Evolutionary conservation across 2,797 vertebrate species (phyloP), one percentile per base, ranked within the genome.

Genomic region (Protonibea diacanthus): DNA sequence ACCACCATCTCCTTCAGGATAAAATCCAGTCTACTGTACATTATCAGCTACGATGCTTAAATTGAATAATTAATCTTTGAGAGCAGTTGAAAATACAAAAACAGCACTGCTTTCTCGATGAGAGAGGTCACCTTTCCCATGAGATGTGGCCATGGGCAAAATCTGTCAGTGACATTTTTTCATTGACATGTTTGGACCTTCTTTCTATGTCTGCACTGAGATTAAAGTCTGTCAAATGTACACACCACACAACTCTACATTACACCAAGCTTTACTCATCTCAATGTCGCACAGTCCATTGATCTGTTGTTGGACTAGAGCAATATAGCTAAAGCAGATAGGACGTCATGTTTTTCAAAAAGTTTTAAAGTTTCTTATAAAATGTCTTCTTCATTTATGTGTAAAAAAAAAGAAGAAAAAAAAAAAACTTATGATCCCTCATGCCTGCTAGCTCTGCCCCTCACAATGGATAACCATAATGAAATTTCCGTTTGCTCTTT

Each of bases 41-140:
- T 87, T 92, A 93, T 90, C 89, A 88, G 79, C 80, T 73, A 71
- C 70, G 61, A 71, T 20, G 71, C 76, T 87, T 73, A 88, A 92
- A 89, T 86, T 89, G 74, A 88, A 92, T 93, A 92, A 94, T 93
- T 94, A 83, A 93, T 94, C 90, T 92, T 82, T 65, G 73, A 74
- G 76, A 89, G 80, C 69, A 40, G 75, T 58, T 76, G 74, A 83
- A 85, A 91, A 86, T 78, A 86, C 58, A 57, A 80, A 86, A 84
- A 82, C 65, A 66, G 53, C 8, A 13, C 25, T 17, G 42, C 60
- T 69, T 84, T 63, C 56, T 60, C 9, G 0, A 33, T 23, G 40
- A 56, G 52, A 73, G 59, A 62, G 48, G 61, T 64, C 20, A 56
- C n/a, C 45, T 83, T 72, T 73, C 20, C 25, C 13, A 20, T 27